These are phyloP conservation scores for Falco berigora DNA, from an alignment of 2,797 vertebrate genomes.

Conservation along the genomic window DNA sequence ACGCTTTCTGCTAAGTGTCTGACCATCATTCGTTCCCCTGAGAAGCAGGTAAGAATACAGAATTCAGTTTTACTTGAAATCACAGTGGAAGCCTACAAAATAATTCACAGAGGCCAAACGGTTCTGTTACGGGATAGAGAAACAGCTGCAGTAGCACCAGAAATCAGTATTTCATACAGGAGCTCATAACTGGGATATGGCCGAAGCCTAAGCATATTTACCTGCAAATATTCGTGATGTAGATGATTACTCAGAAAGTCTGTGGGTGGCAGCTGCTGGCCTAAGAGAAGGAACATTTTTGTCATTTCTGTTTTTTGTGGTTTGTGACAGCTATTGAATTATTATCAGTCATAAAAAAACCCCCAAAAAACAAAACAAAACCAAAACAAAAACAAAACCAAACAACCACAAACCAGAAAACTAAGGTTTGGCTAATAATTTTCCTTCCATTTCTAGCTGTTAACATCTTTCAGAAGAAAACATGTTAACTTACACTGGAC, in stretches of 20 bases:
- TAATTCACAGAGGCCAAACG: background rate
- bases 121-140: background rate
- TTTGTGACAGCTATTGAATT: background rate
- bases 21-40: background rate
- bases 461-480: background rate
- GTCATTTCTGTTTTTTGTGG: background rate
- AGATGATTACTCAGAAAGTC: background rate
- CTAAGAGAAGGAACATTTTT: background rate
- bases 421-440: background rate
- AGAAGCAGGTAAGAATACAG: background rate
- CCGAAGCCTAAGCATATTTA: background rate
- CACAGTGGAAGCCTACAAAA: background rate
- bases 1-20: background rate
- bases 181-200: background rate
- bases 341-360: background rate
- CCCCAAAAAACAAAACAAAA: too few species aligned
- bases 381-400: too few species aligned
- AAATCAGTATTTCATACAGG: background rate
- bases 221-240: background rate
- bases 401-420: too few species aligned
- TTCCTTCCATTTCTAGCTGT: background rate
- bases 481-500: background rate
- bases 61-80: background rate
- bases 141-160: background rate
- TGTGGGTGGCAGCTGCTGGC: background rate